Evolutionary conservation across 2,113 vertebrate species (phyloP), one percentile per base, ranked within the genome.

Genomic region (Lycocorax pyrrhopterus): DNA sequence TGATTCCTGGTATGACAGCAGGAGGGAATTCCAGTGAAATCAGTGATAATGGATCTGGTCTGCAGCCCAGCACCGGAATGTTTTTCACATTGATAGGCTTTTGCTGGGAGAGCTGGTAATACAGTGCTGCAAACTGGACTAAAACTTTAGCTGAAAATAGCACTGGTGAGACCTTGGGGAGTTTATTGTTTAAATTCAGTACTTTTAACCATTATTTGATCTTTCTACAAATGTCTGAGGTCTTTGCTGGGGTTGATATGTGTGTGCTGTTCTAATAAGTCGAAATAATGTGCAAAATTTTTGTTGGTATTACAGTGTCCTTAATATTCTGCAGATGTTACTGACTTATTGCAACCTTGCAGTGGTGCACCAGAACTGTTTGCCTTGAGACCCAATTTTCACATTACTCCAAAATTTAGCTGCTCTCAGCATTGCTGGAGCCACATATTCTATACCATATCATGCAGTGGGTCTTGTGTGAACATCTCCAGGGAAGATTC

Each of bases 1-100:
- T 23, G 46, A 7, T 93, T 92, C 85, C 84, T 93, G 79, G 63
- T 69, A 87, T 1, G 6, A 8, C 71, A 47, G 78, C 71, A 26
- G 78, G 63, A 83, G 58, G 41, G 39, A 44, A 27, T 92, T 94
- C 67, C 85, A 46, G 74, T 43, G 78, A 89, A 92, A 46, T 22
- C 3, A 7, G 16, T 26, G 81, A 76, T 53, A 68, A 68, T 0
- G 12, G 71, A 80, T 76, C 87, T 62, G 84, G 9, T 88, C 67
- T 3, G 11, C 84, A 85, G 69, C 84, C 56, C 66, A 10, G 58
- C 0, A 0, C 33, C 6, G 0, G 44, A 26, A 21, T 29, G 84
- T 39, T 86, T 67, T 84, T 77, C 10, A 32, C 27, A 0, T 7
- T 67, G 86, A 63, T 89, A 63, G 81, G 43, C 47, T 77, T 64